phyloP scores from a whole-genome alignment of 2,113 vertebrate species.

The Todiramphus chloris region DNA sequence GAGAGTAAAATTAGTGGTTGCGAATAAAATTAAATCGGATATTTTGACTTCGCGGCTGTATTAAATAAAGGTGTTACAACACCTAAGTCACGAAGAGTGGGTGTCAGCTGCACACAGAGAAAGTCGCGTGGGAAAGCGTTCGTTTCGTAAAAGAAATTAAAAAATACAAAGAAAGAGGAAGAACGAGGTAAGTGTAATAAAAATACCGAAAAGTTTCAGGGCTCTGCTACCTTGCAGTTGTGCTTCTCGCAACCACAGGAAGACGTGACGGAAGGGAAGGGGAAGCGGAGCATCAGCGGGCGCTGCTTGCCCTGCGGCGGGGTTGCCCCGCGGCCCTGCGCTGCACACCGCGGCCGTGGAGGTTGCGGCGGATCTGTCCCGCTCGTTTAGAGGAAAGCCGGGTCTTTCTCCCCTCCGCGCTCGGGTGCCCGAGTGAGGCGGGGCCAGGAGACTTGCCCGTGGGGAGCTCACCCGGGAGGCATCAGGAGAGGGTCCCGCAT shows the following conservation, averaged over 20 bases:
- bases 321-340: not conserved
- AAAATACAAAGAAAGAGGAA: not conserved
- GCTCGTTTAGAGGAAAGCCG: fast-evolving
- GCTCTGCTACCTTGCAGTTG: not conserved
- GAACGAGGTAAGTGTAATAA: not conserved
- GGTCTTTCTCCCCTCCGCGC: not conserved
- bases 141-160: not conserved
- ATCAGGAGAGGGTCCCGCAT: not conserved
- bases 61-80: conserved; percentile 50
- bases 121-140: not conserved
- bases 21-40: conserved; percentile 32
- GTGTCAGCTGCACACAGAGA: not conserved
- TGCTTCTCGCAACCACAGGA: not conserved
- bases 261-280: not conserved
- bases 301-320: not conserved
- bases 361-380: not conserved
- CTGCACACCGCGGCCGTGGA: not conserved
- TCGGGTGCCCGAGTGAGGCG: not conserved
- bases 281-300: not conserved
- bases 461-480: not conserved
- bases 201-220: not conserved
- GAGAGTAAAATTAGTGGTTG: conserved; percentile 21
- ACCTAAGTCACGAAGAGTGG: not conserved
- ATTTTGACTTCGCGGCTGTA: conserved; percentile 13
- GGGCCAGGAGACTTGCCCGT: not conserved